These are phyloP conservation scores for pig (Sus scrofa) DNA, from an alignment of 2,113 vertebrate genomes.

Conservation along the genomic window T2T-Sscrofa CM000814.6:32933001-32933500, in stretches of 20 bases:
- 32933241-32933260: not conserved
- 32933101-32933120: not conserved
- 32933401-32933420: not conserved
- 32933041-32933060: not conserved
- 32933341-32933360: rapidly evolving
- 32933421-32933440: rapidly evolving
- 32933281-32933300: too few species aligned
- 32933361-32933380: not conserved
- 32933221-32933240: not conserved
- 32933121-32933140: too few species aligned
- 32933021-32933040: not conserved
- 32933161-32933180: not conserved
- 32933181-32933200: rapidly evolving
- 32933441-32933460: not conserved
- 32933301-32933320: rapidly evolving
- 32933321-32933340: not conserved
- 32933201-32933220: too few species aligned
- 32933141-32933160: not conserved
- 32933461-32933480: rapidly evolving
- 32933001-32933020: not conserved
- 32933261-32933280: not conserved
- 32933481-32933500: not conserved
- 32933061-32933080: not conserved
- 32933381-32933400: too few species aligned
- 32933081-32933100: not conserved